Percentiles rank a stretch among this genome's conserved stretches.
Conservation (phyloP, 2,797 vertebrate genomes). For the Sebastes steindachneri region DNA sequence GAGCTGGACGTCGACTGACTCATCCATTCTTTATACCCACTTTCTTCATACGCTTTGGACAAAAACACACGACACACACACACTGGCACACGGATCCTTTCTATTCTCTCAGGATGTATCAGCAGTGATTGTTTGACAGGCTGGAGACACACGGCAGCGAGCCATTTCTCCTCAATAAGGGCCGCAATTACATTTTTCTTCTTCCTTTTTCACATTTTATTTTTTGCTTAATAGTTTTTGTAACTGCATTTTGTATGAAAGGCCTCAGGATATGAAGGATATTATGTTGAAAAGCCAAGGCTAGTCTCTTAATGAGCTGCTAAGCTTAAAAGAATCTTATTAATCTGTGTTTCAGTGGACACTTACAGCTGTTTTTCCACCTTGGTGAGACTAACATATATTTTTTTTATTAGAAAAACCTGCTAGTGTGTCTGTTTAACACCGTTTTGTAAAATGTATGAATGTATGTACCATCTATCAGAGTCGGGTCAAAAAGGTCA, state of each 20-base stretch:
- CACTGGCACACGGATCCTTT: neutral
- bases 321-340: neutral
- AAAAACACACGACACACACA: neutral
- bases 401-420: neutral
- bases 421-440: neutral
- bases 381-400: neutral
- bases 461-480: too few relatives aligned
- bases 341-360: neutral
- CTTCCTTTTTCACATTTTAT: neutral
- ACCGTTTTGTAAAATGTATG: neutral
- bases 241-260: neutral
- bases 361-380: neutral
- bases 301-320: neutral
- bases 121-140: slow-evolving; percentile 18
- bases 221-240: neutral
- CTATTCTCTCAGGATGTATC: neutral
- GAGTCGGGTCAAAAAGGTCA: too few relatives aligned
- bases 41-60: neutral
- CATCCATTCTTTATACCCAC: neutral
- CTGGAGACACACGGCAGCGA: neutral
- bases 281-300: neutral
- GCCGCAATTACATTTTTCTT: neutral
- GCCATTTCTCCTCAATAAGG: neutral
- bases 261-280: neutral
- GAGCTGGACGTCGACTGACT: slow-evolving; percentile 26